Conservation (phyloP, 1,140 invertebrate species). For the Drosophila truncata region DNA sequence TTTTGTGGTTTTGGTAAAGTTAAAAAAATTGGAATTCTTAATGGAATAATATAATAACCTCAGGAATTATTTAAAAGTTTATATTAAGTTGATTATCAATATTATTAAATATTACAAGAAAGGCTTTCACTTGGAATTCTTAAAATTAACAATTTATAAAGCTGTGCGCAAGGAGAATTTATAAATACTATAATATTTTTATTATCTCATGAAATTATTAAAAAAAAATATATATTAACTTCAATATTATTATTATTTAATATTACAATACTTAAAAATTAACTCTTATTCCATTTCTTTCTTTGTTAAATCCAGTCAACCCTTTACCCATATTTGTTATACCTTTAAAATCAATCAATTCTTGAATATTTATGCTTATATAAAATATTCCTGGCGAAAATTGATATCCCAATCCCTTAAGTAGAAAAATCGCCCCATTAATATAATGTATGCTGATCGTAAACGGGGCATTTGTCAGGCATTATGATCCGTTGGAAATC, state of each 20-base stretch:
- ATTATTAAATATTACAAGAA: too few species aligned
- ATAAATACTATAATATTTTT: too few species aligned
- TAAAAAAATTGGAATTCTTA: too few species aligned
- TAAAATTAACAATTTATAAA: neutral
- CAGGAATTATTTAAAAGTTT: too few species aligned
- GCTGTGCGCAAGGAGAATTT: neutral
- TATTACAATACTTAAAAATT: neutral
- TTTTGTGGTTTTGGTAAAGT: neutral
- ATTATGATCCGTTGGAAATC: slow-evolving; percentile 30
- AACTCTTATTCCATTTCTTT: neutral
- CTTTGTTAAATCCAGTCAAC: neutral
- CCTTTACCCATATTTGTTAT: neutral
- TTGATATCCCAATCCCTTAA: neutral
- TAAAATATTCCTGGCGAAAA: slow-evolving; percentile 3
- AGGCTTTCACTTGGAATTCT: too few species aligned
- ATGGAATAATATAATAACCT: too few species aligned
- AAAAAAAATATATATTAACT: neutral
- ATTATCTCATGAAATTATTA: neutral
- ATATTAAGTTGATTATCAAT: too few species aligned
- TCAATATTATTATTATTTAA: neutral
- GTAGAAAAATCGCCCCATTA: slow-evolving; percentile 13
- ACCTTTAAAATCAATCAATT: slow-evolving; percentile 13
- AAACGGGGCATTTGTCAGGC: slow-evolving; percentile 39
- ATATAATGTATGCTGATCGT: slow-evolving; percentile 46
- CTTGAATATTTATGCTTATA: slow-evolving; percentile 2